These are phyloP conservation scores for Nesidiocoris tenuis DNA, from an alignment of 2,888 invertebrate species.

Conservation along the genomic window DNA sequence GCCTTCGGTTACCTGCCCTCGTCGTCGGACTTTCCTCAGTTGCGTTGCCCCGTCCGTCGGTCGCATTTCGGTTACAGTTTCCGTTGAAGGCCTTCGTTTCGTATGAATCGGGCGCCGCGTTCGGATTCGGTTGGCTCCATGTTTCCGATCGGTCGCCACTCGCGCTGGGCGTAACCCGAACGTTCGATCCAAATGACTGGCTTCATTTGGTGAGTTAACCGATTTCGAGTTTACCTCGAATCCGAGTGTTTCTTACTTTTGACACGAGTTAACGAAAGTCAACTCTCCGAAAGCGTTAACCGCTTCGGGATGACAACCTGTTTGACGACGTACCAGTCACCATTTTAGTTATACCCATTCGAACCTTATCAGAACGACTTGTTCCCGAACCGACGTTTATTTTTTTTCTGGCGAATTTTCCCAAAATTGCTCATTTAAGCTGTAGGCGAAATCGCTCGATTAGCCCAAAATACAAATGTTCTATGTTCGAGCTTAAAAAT, in stretches of 20 bases:
- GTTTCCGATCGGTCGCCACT: not conserved
- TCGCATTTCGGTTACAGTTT: not conserved
- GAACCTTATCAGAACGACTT: not conserved
- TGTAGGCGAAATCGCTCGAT: too few relatives aligned
- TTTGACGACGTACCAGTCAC: not conserved
- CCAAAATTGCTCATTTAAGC: too few relatives aligned
- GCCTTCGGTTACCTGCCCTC: conserved; percentile 1
- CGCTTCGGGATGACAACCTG: not conserved
- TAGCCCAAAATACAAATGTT: too few relatives aligned
- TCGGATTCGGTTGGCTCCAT: not conserved
- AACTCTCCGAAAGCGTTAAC: not conserved
- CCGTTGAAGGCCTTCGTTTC: not conserved
- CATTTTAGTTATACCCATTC: not conserved
- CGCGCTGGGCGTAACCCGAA: conserved; percentile 35
- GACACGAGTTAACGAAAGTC: too few relatives aligned
- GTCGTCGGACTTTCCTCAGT: not conserved
- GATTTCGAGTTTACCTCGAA: too few relatives aligned
- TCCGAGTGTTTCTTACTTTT: too few relatives aligned
- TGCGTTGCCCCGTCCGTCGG: not conserved
- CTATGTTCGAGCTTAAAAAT: too few relatives aligned
- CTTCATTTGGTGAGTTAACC: conserved; percentile 21
- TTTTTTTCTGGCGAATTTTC: too few relatives aligned
- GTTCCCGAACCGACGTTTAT: too few relatives aligned
- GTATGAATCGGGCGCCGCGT: not conserved
- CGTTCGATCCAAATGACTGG: conserved; percentile 36